These are phyloP conservation scores for Patiria miniata DNA, from an alignment of 35 echinoderm and acorn worm species.

Conservation along the genomic window DNA sequence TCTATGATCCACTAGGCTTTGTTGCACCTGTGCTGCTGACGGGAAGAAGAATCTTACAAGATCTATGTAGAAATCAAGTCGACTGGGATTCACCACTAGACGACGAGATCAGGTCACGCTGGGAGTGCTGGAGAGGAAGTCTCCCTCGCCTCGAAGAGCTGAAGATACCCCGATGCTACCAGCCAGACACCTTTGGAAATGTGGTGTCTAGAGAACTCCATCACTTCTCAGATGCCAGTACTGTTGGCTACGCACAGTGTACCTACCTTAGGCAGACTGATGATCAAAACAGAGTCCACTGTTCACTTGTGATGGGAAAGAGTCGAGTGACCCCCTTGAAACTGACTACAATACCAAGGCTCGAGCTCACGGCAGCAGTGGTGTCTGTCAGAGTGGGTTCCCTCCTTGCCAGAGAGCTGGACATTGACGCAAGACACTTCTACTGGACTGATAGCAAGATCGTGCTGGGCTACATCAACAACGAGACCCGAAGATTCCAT, in stretches of 20 bases:
- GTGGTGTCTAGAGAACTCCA: slow-evolving; percentile 28
- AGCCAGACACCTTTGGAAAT: slow-evolving; percentile 51
- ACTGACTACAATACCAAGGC: slow-evolving; percentile 18
- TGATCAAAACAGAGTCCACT: slow-evolving; percentile 22
- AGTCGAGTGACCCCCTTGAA: slow-evolving; percentile 13
- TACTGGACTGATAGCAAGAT: slow-evolving; percentile 62
- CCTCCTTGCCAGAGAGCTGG: slow-evolving; percentile 36
- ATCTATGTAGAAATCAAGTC: too few species aligned
- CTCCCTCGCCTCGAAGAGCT: too few species aligned
- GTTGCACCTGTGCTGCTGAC: slow-evolving; percentile 41
- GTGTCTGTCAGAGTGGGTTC: slow-evolving; percentile 39
- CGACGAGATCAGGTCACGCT: too few species aligned
- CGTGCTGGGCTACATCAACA: slow-evolving; percentile 62
- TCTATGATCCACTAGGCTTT: slow-evolving; percentile 63
- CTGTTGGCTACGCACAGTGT: slow-evolving; percentile 52
- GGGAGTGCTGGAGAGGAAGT: too few species aligned
- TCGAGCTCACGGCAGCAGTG: slow-evolving; percentile 34
- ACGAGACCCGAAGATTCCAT: slow-evolving; percentile 61
- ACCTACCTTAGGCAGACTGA: slow-evolving; percentile 42
- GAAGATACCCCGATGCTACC: slow-evolving; percentile 46
- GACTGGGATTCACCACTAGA: too few species aligned
- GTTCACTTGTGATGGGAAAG: slow-evolving; percentile 45
- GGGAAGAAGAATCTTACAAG: slow-evolving; percentile 61
- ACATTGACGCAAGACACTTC: slow-evolving; percentile 11
- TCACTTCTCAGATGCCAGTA: slow-evolving; percentile 56